Evolutionary conservation across 2,113 vertebrate genomes (phyloP), one percentile per base, ranked within the genome.

Genomic region (Cyprinodon brontotheroides): DNA sequence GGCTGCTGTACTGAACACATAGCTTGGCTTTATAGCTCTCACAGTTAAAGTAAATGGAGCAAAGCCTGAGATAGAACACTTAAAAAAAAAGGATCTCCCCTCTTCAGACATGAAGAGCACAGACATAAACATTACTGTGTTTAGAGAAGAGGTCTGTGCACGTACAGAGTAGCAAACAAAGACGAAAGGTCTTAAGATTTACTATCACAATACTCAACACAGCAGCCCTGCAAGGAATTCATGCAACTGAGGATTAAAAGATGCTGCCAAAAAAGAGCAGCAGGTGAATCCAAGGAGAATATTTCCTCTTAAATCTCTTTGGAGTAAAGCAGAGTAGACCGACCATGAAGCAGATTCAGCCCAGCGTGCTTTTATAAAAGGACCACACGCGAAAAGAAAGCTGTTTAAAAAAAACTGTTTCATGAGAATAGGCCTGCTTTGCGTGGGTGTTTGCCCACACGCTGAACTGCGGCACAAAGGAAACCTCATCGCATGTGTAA

Each of bases 311-410:
- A 41, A 37, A 60, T 79, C 47, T 13, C 62, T 68, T 70, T 69
- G 50, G 57, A 75, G 57, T 15, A 68, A 47, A 69, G 73, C 43
- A 83, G 29, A 69, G 36, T 22, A 73, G 75, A 66, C 22, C 65
- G 77, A 86, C 86, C 86, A 80, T 41, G 8, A 78, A 85, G 83
- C 85, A 87, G 71, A 83, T 88, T 75, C 73, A 68, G 75, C 41
- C 47, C 29, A 43, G 59, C 37, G 4, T 77, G 80, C 68, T 68
- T 47, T 60, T 68, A 66, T 76, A 70, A 84, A 82, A 81, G 71
- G 77, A 43, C 29, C 12, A 43, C 50, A 48, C 65, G 63, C 53
- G 20, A 3, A 83, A 82, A 87, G 68, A 79, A 37, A 57, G 65
- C 82, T 84, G 79, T 81, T 85, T 79, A 77, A 75, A 77, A 75